phyloP scores from a whole-genome alignment of 2,888 invertebrate species.

The Eristalis tenax region DNA sequence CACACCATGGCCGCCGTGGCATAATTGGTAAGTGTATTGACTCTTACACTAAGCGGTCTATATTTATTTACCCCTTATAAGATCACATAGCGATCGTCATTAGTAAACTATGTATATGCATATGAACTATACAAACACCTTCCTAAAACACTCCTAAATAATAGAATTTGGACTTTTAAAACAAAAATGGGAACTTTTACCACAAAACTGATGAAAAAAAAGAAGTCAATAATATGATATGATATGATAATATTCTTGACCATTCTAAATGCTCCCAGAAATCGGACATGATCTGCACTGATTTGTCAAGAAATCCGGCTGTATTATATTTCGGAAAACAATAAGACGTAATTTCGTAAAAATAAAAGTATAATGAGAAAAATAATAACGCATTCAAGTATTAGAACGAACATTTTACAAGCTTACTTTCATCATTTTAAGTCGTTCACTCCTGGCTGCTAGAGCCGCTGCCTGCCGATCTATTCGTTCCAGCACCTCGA shows the following conservation, averaged over 20 bases:
- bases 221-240: neutral
- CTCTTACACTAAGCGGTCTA: no score
- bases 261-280: neutral
- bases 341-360: no score
- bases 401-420: neutral
- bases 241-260: neutral
- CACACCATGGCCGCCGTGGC: neutral
- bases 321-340: no score
- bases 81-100: no score
- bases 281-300: neutral
- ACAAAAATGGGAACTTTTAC: neutral
- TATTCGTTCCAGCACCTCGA: conserved; percentile 83
- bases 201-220: neutral
- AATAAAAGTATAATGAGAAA: neutral
- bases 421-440: conserved; percentile 83
- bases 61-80: no score
- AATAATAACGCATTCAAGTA: no score
- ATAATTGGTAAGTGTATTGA: no score
- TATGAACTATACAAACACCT: no score
- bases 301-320: no score
- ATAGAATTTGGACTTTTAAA: neutral
- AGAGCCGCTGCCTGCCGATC: conserved; percentile 83
- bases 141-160: no score
- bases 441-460: conserved; percentile 84
- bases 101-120: no score